phyloP scores from a whole-genome alignment of 2,888 invertebrate genomes.

The Drosophila mercatorum region DNA sequence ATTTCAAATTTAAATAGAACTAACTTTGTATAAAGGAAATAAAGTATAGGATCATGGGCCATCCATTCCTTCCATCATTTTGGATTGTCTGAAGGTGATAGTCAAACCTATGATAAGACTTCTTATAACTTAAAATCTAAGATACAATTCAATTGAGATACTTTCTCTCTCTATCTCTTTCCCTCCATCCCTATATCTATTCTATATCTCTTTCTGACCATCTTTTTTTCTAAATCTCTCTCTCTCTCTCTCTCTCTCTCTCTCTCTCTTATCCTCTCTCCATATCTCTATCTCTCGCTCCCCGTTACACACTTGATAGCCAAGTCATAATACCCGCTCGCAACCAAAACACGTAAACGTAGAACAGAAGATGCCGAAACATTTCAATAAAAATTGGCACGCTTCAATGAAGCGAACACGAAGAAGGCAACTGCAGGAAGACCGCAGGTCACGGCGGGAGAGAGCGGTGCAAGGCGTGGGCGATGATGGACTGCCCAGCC shows the following conservation, averaged over 20 bases:
- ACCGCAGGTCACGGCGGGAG: background rate
- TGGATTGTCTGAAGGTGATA: too few species aligned
- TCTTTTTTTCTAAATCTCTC: background rate
- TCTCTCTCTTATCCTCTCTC: background rate
- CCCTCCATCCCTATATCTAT: background rate
- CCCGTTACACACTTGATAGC: background rate
- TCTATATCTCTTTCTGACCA: background rate
- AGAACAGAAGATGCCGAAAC: conserved; percentile 64
- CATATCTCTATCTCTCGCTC: background rate
- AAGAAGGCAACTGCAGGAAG: conserved; percentile 41
- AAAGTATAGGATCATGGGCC: too few species aligned
- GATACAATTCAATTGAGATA: too few species aligned
- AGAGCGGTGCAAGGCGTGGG: conserved; percentile 48
- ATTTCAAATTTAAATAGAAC: too few species aligned
- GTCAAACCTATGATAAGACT: too few species aligned
- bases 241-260: background rate
- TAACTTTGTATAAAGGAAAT: too few species aligned
- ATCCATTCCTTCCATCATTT: too few species aligned
- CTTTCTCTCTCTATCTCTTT: background rate
- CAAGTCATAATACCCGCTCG: conserved; percentile 5
- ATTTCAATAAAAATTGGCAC: conserved; percentile 75
- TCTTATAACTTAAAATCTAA: too few species aligned
- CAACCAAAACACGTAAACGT: conserved; percentile 14
- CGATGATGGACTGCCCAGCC: conserved; percentile 70
- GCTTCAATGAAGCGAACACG: conserved; percentile 71